A percentile compares a stretch with the other conserved stretches of the same genome.
phyloP scores from a whole-genome alignment of 2,888 invertebrate species.

The Pandemis heparana region DNA sequence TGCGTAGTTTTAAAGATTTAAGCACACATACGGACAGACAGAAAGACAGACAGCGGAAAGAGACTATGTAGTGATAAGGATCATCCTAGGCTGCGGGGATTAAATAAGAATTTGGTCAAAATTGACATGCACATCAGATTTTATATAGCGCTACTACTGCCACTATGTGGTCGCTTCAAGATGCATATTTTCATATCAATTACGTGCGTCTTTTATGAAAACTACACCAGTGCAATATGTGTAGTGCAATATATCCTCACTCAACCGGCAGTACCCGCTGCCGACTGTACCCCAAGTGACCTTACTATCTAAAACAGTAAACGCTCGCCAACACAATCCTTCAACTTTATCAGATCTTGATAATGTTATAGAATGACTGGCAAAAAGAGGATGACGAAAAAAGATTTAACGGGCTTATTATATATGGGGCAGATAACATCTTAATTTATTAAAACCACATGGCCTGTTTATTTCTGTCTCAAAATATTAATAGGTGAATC shows the following conservation, averaged over 20 bases:
- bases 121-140: no score
- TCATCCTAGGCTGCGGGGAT: not conserved
- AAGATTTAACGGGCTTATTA: not conserved
- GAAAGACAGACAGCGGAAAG: no score
- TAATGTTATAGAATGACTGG: not conserved
- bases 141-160: not conserved
- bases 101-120: not conserved
- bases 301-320: not conserved
- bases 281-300: no score
- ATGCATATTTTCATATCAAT: not conserved
- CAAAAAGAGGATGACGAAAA: not conserved
- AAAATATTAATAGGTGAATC: constrained; percentile 1
- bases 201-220: no score
- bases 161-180: not conserved
- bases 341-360: not conserved
- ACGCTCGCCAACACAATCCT: not conserved
- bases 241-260: not conserved
- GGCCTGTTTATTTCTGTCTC: not conserved
- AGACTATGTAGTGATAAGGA: not conserved
- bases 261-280: not conserved
- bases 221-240: no score
- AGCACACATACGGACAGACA: no score
- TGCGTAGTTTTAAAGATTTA: no score
- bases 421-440: not conserved
- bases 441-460: not conserved